Evolutionary conservation across 2,888 invertebrate species (phyloP), one percentile per base, ranked within the genome.

Genomic region (Philaethria dido): DNA sequence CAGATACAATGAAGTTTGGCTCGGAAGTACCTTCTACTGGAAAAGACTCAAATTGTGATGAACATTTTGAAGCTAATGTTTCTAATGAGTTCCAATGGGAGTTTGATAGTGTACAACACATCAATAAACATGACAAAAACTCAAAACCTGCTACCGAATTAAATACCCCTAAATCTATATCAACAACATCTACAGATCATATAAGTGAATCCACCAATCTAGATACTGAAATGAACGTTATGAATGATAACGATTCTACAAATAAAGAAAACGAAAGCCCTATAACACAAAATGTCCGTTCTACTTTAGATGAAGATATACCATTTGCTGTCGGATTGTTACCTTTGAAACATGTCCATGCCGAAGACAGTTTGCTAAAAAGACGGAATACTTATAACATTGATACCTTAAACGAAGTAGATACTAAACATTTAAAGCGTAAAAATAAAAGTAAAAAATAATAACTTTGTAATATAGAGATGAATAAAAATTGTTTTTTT

Each of bases 321-420:
- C 92, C 92, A 0, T 92, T 80, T 72, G 92, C 92, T n/a, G 91
- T 92, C 9, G 92, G 92, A 0, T 74, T 92, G 62, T 82, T 89
- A 25, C 92, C 92, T 4, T 74, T 89, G 18, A 92, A 89, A 73
- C 85, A 87, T 64, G 73, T 80, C 0, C 83, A 83, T 55, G 70
- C 73, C 6, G 88, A 87, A 66, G 75, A 72, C 3, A 78, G 76
- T 75, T 71, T 83, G 62, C 74, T 84, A 44, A 91, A 91, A 76
- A 82, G 88, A 60, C 86, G 83, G 78, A 80, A 75, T 50, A 74
- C 81, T 0, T 73, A 77, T 47, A 84, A 86, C 66, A 68, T 75
- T 13, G 82, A 83, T 71, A 75, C 80, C 33, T 75, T 85, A 66
- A 80, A 86, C 64, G 80, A 85, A 73, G 80, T 80, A 44, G 91